Percentiles rank a stretch among this genome's conserved stretches.
Conservation (phyloP, 2,888 invertebrate genomes). For the Bellardia pandia region DNA sequence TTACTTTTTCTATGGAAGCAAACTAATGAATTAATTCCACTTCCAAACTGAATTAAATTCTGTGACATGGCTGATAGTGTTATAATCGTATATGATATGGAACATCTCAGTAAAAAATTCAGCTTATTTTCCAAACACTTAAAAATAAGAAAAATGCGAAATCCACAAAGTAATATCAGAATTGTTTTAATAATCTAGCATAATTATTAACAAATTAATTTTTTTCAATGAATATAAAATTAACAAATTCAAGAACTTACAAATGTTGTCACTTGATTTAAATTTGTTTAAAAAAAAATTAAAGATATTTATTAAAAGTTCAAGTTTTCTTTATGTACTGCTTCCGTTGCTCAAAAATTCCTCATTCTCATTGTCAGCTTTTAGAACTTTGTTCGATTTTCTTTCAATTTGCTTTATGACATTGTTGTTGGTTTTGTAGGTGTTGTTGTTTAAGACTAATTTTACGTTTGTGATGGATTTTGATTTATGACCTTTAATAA, state of each 20-base stretch:
- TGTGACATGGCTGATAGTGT: too few species aligned
- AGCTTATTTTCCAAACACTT: too few species aligned
- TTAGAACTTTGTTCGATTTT: neutral
- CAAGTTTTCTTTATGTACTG: neutral
- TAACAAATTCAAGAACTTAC: too few species aligned
- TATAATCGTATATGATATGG: too few species aligned
- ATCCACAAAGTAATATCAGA: too few species aligned
- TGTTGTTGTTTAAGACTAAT: slow-evolving; percentile 17
- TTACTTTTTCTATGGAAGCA: too few species aligned
- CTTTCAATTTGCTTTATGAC: slow-evolving; percentile 17
- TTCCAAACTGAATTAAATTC: too few species aligned
- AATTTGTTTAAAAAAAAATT: neutral
- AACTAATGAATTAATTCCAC: too few species aligned
- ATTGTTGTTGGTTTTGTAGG: slow-evolving; percentile 32
- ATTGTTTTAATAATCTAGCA: neutral
- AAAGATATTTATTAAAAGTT: neutral
- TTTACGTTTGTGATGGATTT: slow-evolving; percentile 73
- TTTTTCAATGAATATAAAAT: neutral
- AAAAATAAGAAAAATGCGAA: too few species aligned
- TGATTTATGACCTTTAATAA: slow-evolving; percentile 76
- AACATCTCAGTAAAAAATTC: too few species aligned
- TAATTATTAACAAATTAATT: neutral
- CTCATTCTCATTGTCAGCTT: neutral
- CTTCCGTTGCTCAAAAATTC: neutral
- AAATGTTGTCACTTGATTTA: neutral